Evolutionary conservation across 2,888 invertebrate genomes (phyloP).

Genomic region (Serrognathus titanus): DNA sequence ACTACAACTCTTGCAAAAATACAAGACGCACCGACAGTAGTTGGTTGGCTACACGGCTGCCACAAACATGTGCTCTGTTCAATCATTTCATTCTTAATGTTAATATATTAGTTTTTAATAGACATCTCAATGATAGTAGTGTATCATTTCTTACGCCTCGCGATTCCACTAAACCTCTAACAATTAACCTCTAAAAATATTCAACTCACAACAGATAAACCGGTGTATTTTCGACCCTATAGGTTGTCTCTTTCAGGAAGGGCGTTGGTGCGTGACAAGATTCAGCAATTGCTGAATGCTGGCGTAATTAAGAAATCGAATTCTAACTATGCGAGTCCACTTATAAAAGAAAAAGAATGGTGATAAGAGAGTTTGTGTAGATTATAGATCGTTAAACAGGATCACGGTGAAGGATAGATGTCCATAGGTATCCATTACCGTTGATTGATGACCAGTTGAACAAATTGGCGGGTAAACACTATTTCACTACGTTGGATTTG

Average conservation of each 20-base stretch:
- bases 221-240: slow-evolving; percentile 8
- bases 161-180: no score
- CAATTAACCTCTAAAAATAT: no score
- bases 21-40: no score
- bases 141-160: no score
- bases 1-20: no score
- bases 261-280: slow-evolving; percentile 7
- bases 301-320: slow-evolving; percentile 10
- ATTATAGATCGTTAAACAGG: slow-evolving; percentile 39
- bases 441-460: slow-evolving; percentile 34
- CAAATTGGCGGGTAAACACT: slow-evolving; percentile 19
- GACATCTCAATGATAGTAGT: no score
- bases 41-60: no score
- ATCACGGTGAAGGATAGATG: slow-evolving; percentile 32
- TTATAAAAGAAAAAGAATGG: slow-evolving; percentile 27
- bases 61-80: no score
- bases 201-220: slow-evolving; percentile 1
- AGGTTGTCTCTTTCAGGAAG: slow-evolving; percentile 8
- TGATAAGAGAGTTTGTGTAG: slow-evolving; percentile 35
- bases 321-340: slow-evolving; percentile 15
- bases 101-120: no score
- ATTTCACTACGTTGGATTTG: slow-evolving; percentile 28
- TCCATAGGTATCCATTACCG: slow-evolving; percentile 35
- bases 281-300: slow-evolving; percentile 5
- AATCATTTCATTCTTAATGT: no score